Conservation (phyloP, 1,140 invertebrate genomes). For the Drosophila serrata region DNA sequence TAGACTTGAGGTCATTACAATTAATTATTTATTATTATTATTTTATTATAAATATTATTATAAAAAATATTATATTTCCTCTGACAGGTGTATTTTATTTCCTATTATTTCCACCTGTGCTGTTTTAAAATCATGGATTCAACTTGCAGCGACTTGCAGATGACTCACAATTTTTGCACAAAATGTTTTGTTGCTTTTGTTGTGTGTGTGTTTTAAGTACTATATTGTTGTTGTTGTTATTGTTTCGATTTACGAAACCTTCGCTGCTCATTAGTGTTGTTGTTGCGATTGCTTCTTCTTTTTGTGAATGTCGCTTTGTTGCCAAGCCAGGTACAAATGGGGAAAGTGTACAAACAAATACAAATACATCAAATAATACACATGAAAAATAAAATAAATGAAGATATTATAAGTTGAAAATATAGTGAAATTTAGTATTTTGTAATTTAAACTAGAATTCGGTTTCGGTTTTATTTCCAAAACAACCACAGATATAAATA, state of each 20-base stretch:
- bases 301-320: constrained; percentile 64
- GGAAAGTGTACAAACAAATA: constrained; percentile 50
- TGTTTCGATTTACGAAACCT: constrained; percentile 76
- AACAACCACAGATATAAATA: too few relatives aligned
- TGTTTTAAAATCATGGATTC: constrained; percentile 24
- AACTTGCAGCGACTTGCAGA: constrained; percentile 67
- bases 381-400: background rate
- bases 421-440: too few relatives aligned
- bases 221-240: constrained; percentile 54
- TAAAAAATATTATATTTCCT: background rate
- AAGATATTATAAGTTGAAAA: too few relatives aligned
- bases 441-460: too few relatives aligned
- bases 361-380: constrained; percentile 1
- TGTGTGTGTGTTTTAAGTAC: constrained; percentile 70
- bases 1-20: too few relatives aligned
- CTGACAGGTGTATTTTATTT: background rate
- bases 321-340: constrained; percentile 73
- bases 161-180: constrained; percentile 76
- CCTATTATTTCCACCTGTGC: background rate
- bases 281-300: constrained; percentile 35
- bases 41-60: background rate
- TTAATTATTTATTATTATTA: background rate
- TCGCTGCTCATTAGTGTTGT: constrained; percentile 40
- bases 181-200: constrained; percentile 54
- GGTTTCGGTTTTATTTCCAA: too few relatives aligned